Evolutionary conservation across 2,888 invertebrate species (phyloP), one percentile per base, ranked within the genome.

Genomic region (Chrysina gloriosa): DNA sequence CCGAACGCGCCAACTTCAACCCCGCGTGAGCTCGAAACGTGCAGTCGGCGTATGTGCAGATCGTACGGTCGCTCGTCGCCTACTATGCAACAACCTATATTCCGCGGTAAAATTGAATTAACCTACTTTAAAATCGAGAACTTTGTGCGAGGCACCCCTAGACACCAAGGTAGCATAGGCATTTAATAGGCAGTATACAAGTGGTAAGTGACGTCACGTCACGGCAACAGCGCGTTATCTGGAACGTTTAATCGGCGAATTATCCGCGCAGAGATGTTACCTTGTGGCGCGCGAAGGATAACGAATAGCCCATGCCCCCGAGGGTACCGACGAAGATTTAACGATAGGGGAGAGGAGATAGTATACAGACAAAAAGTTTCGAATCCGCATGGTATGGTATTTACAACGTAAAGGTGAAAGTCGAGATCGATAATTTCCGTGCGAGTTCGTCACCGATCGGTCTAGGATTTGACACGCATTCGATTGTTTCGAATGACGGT

Each of bases 101-200:
- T 65, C 67, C 71, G 11, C 14, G 16, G 31, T 19, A 42, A 52
- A 73, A 66, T 69, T 70, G 68, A 67, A 67, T 67, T 66, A 68
- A 72, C 71, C 72, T 66, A 72, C 61, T 69, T 72, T 66, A 45
- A 61, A 73, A 79, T 78, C 72, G 75, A 73, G 78, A 77, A 66
- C 77, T 76, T 73, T 73, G 80, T 80, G 75, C 77, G 75, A 69
- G 70, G 77, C 71, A 76, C 80, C 67, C 70, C 69, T 58, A 65
- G 76, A 76, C 72, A 78, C 80, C 78, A 77, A 78, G 76, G 77
- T 76, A 75, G 77, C 23, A 48, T 25, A 48, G 25, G 58, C n/a
- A n/a, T n/a, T n/a, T n/a, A 48, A 47, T 23, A 21, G 36, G 31
- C 9, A 23, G 21, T 34, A 21, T 56, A 23, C 23, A 58, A 42